Base-by-base conservation (phyloP, 2,888 invertebrate species). In the Metacarcinus magister region DNA sequence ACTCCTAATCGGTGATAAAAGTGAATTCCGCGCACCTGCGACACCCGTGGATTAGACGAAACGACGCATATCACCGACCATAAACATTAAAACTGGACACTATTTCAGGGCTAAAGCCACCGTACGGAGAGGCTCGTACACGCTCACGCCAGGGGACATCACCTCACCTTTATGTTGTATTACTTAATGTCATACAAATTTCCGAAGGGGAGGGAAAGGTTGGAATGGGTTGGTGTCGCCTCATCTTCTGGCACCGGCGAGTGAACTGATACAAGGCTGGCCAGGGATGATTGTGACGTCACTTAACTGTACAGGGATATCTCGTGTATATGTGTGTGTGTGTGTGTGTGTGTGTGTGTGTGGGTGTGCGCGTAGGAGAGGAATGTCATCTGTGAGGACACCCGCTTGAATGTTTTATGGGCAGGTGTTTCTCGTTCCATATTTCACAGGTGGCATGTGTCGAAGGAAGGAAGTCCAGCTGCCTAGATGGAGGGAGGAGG, bases 261-360 rank as follows among this genome's bases (percentile, higher is more conserved):
- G 13, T 54, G 54, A 8, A 54, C 39, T 39, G 13, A 19, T 54
- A 54, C 8, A 54, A 54, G 54, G 16, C 54, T 13, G 54, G 54
- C 2, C 19, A 54, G 19, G 19, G 13, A 54, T 54, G 19, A 19
- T 2, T 54, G 54, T 54, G 54, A 19, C 19, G 2, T 54, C 16
- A 54, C 16, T 39, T 39, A 39, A 39, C 0, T 39, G 39, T 39
- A 39, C 39, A 39, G 39, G 39, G 39, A 39, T 39, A 39, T 39
- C 39, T 39, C 39, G 39, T 67, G 67, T 67, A n/a, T 67, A n/a
- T 67, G n/a, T 67, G n/a, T 67, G n/a, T 67, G 67, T 67, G 67
- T 67, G 67, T 67, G 67, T n/a, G n/a, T n/a, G n/a, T 67, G 67
- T 67, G 67, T 67, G 67, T n/a, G 67, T 67, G 67, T 67, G 67